Evolutionary conservation across 2,797 vertebrate species (phyloP).

Genomic region (Mus minutoides): DNA sequence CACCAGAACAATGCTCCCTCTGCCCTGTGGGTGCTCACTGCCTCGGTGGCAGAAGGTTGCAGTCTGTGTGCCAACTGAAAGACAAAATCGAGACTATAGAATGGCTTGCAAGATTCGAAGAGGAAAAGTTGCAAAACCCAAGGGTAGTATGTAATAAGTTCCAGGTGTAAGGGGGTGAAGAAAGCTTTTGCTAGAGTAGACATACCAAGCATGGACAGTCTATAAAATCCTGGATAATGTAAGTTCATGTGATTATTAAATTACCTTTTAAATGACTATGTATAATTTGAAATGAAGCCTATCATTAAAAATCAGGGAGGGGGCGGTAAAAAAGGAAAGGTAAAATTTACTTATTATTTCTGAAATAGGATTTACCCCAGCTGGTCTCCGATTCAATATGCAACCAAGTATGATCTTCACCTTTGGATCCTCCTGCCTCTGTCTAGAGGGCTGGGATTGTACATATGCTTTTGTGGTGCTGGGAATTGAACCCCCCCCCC

Average conservation of each 20-base stretch:
- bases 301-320: background rate
- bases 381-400: background rate
- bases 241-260: background rate
- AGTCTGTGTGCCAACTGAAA: background rate
- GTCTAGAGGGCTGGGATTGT: background rate
- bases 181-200: background rate
- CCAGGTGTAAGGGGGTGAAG: background rate
- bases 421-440: background rate
- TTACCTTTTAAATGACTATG: background rate
- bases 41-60: background rate
- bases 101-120: background rate
- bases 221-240: background rate
- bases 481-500: no score
- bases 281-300: constrained; percentile 17
- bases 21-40: background rate
- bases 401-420: background rate
- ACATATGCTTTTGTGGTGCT: background rate
- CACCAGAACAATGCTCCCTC: background rate
- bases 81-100: background rate
- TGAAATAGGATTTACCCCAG: background rate
- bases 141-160: background rate
- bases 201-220: background rate
- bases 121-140: background rate
- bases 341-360: background rate
- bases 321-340: background rate